Conservation (phyloP, 2,888 invertebrate genomes). For the Anagyrus pseudococci region DNA sequence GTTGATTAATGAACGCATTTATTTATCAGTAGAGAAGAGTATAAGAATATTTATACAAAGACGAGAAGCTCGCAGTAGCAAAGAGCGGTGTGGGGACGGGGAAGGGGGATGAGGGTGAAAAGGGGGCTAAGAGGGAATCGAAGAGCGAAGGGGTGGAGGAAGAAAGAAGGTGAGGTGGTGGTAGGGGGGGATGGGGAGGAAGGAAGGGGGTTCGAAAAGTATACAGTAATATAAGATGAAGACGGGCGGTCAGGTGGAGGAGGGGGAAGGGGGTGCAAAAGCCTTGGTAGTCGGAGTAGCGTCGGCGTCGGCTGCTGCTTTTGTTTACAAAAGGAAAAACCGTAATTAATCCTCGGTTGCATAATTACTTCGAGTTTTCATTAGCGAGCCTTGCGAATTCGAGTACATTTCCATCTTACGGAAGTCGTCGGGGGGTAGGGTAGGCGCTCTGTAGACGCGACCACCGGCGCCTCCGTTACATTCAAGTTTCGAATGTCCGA, state of each 20-base stretch:
- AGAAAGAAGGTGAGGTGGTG: no score
- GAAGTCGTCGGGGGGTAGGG: no score
- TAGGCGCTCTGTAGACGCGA: no score
- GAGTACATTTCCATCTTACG: conserved; percentile 21
- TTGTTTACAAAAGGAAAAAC: conserved; percentile 30
- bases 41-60: conserved; percentile 27
- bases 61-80: background rate
- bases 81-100: background rate
- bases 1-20: conserved; percentile 30
- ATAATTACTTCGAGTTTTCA: conserved; percentile 33
- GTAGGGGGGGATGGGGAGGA: background rate
- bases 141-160: no score
- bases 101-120: no score
- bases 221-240: conserved; percentile 14
- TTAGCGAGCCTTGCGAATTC: conserved; percentile 21
- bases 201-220: no score
- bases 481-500: no score
- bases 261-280: no score
- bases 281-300: no score
- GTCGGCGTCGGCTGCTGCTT: conserved; percentile 9
- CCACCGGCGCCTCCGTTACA: no score
- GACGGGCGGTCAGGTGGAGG: background rate
- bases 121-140: no score
- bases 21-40: conserved; percentile 19
- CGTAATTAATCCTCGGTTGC: conserved; percentile 30